Conservation (phyloP, 37 sponge, comb jelly and placozoan genomes). For the Trichoplax adhaerens region DNA sequence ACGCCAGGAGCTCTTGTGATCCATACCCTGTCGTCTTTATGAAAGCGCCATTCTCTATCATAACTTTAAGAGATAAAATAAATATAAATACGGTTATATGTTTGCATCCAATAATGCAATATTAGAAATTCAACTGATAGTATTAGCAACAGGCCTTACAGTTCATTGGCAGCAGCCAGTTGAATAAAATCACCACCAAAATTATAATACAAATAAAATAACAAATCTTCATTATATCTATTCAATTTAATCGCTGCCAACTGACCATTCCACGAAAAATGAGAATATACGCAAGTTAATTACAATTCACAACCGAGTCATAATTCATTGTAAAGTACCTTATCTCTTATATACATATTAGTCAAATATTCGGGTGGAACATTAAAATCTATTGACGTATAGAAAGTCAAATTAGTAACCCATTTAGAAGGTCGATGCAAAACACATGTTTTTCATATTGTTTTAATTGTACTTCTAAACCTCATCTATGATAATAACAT, state of each 20-base stretch:
- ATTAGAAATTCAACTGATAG: neutral
- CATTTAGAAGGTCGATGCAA: no score
- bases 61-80: slow-evolving; percentile 20
- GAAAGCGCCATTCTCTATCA: slow-evolving; percentile 82
- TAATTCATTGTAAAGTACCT: slow-evolving; percentile 21
- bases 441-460: no score
- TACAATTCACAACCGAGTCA: slow-evolving; percentile 2
- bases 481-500: no score
- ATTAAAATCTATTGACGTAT: slow-evolving; percentile 31
- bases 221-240: slow-evolving; percentile 75
- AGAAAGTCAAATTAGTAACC: neutral
- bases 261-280: slow-evolving; percentile 6
- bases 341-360: slow-evolving; percentile 68
- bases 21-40: slow-evolving; percentile 92
- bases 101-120: neutral
- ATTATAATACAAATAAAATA: slow-evolving; percentile 86
- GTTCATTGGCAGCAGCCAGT: slow-evolving; percentile 66
- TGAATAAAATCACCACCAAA: slow-evolving; percentile 88
- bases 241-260: slow-evolving; percentile 59
- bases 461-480: no score
- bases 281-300: neutral
- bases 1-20: slow-evolving; percentile 80
- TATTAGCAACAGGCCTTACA: slow-evolving; percentile 22
- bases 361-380: slow-evolving; percentile 88
- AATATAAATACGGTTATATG: neutral